These are phyloP conservation scores for Nycteola revayana DNA, from an alignment of 2,888 invertebrate species.

Conservation along the genomic window DNA sequence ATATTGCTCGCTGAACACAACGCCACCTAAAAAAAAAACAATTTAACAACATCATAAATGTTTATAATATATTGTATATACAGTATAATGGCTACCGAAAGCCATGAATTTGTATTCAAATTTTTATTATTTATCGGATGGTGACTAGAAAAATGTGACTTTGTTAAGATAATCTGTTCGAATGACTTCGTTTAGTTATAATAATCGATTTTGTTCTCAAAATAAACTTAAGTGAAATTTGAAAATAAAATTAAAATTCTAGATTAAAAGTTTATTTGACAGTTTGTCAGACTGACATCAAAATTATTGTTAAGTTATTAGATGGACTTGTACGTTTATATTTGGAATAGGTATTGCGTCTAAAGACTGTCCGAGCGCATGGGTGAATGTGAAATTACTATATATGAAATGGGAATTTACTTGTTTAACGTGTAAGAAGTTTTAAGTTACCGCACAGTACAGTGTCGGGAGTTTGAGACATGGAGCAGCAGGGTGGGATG, in stretches of 20 bases:
- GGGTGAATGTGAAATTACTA: slow-evolving; percentile 10
- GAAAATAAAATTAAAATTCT: too few species aligned
- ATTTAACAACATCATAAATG: too few species aligned
- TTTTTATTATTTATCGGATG: too few species aligned
- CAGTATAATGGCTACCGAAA: too few species aligned
- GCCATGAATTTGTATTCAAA: too few species aligned
- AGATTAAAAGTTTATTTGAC: slow-evolving; percentile 6
- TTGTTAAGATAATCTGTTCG: too few species aligned
- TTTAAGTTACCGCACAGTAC: neutral
- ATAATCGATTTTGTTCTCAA: too few species aligned
- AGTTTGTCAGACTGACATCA: slow-evolving; percentile 32
- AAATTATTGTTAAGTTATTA: slow-evolving; percentile 21
- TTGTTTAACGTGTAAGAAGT: slow-evolving; percentile 19
- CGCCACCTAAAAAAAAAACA: neutral
- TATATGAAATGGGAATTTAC: slow-evolving; percentile 12
- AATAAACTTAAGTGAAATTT: too few species aligned
- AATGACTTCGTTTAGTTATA: too few species aligned
- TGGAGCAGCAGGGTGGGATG: slow-evolving; percentile 1
- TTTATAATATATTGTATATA: neutral
- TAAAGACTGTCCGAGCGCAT: slow-evolving; percentile 26
- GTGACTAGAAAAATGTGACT: too few species aligned
- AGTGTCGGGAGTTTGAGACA: too few species aligned
- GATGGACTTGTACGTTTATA: slow-evolving; percentile 8
- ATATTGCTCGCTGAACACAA: slow-evolving; percentile 41
- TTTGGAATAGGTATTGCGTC: slow-evolving; percentile 18